These are phyloP conservation scores for Apodemus speciosus DNA, from an alignment of 2,113 vertebrate species.

Conservation along the genomic window DNA sequence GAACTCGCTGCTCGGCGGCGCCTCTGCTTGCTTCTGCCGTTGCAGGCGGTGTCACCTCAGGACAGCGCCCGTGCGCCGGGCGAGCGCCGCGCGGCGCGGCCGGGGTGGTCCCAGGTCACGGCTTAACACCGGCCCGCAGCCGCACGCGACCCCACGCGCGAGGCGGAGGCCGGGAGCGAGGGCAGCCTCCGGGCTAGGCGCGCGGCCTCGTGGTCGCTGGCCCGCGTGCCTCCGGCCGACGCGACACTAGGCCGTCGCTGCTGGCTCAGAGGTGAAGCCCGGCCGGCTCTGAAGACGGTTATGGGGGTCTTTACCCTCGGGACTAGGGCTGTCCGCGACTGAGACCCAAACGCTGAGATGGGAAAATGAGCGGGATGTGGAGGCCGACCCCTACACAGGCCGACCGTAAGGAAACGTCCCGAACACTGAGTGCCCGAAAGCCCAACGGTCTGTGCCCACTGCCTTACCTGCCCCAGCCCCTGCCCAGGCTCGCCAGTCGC, in stretches of 20 bases:
- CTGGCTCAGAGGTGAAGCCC: not conserved
- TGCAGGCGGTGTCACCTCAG: conserved; percentile 77
- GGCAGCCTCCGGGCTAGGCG: not conserved
- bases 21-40: conserved; percentile 49
- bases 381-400: not conserved
- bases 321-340: not conserved
- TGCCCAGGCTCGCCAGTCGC: not conserved
- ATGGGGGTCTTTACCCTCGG: not conserved
- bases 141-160: not conserved
- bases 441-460: not conserved
- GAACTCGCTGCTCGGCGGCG: conserved; percentile 71
- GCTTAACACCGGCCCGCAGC: not conserved
- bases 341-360: not conserved
- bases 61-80: conserved; percentile 63
- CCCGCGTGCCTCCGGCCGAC: not conserved
- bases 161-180: not conserved
- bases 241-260: not conserved
- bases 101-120: conserved; percentile 64
- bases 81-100: not conserved
- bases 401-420: not conserved
- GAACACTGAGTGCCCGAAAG: not conserved
- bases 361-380: not conserved
- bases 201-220: not conserved
- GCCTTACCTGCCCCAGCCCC: not conserved
- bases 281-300: not conserved